Conservation (phyloP, 2,888 invertebrate genomes). For the Apoderus coryli region DNA sequence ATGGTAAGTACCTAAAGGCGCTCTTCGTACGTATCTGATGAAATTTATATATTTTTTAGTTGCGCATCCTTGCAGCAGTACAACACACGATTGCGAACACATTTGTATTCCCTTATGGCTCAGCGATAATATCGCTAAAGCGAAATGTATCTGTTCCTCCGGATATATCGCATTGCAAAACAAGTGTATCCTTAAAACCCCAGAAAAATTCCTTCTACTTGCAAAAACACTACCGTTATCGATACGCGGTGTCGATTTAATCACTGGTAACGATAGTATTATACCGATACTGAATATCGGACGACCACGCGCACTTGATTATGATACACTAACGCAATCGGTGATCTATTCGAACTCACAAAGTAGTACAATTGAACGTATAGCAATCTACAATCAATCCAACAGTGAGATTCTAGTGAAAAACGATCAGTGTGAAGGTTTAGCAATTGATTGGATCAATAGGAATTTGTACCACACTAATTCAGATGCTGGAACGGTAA, state of each 20-base stretch:
- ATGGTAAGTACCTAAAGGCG: slow-evolving; percentile 44
- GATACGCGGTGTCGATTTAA: slow-evolving; percentile 48
- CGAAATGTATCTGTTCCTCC: slow-evolving; percentile 56
- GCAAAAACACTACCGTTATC: slow-evolving; percentile 52
- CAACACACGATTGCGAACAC: slow-evolving; percentile 55
- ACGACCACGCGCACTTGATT: slow-evolving; percentile 53
- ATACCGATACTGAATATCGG: slow-evolving; percentile 53
- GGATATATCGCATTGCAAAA: slow-evolving; percentile 46
- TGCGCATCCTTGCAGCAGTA: slow-evolving; percentile 58
- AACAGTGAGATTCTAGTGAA: slow-evolving; percentile 36
- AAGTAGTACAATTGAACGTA: slow-evolving; percentile 26
- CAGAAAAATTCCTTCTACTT: slow-evolving; percentile 49
- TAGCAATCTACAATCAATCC: slow-evolving; percentile 17
- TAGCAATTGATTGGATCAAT: slow-evolving; percentile 76
- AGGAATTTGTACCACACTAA: slow-evolving; percentile 76
- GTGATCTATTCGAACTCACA: slow-evolving; percentile 37
- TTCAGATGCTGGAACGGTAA: slow-evolving; percentile 37
- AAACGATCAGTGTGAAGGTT: slow-evolving; percentile 51
- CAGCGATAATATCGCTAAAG: slow-evolving; percentile 36
- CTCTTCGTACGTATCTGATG: no score
- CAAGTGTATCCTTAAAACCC: slow-evolving; percentile 42
- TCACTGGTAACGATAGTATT: slow-evolving; percentile 39
- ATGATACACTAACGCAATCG: slow-evolving; percentile 38
- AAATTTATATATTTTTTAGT: slow-evolving; percentile 34
- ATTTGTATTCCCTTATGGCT: slow-evolving; percentile 56